These are phyloP conservation scores for Sterrhoptilus dennistouni DNA, from an alignment of 2,113 vertebrate genomes.

Conservation along the genomic window DNA sequence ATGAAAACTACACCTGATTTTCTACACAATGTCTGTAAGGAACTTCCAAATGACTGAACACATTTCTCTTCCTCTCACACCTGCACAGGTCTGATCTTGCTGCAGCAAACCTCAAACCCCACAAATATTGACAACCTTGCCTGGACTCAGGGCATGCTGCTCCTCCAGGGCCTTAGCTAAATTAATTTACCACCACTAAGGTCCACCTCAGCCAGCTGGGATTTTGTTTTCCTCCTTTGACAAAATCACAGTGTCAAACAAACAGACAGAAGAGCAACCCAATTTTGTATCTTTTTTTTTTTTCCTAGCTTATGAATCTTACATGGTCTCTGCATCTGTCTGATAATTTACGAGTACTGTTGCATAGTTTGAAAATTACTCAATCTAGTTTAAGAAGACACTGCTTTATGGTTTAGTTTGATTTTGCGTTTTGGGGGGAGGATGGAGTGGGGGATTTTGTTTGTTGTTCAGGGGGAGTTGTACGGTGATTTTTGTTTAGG, in stretches of 20 bases:
- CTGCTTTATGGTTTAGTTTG: not conserved
- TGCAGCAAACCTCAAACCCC: not conserved
- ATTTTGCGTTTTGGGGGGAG: fast-evolving
- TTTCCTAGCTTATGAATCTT: not conserved
- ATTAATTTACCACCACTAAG: not conserved
- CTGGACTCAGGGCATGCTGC: not conserved
- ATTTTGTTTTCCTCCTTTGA: not conserved
- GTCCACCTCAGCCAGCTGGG: not conserved
- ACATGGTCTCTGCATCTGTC: not conserved
- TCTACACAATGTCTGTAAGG: not conserved
- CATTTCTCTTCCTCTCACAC: not conserved
- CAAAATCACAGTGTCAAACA: not conserved
- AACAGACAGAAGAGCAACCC: not conserved
- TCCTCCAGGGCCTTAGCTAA: not conserved
- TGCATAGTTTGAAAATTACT: not conserved
- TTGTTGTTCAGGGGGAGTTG: not conserved
- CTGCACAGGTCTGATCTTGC: not conserved
- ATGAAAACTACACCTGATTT: not conserved
- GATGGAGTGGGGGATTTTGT: fast-evolving
- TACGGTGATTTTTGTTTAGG: fast-evolving
- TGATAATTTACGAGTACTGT: not conserved
- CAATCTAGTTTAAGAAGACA: not conserved
- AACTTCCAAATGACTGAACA: not conserved
- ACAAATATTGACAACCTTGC: not conserved
- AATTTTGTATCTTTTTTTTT: fast-evolving